Conservation (phyloP, 2,113 vertebrate genomes). For the Anarhynchus alexandrinus region DNA sequence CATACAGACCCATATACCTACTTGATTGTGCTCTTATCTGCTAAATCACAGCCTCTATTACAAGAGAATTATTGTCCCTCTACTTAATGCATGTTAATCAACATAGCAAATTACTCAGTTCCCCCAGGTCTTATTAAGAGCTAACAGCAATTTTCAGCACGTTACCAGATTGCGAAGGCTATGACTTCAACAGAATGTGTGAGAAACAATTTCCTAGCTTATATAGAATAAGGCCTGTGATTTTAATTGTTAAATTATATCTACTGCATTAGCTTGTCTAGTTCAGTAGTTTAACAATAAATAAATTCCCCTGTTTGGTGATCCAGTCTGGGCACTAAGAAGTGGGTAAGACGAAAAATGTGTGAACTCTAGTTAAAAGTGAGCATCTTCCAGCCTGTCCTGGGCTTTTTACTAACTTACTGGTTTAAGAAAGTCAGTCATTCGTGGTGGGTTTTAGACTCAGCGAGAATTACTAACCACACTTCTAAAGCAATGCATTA, state of each 20-base stretch:
- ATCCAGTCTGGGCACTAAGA: neutral
- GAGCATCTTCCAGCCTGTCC: neutral
- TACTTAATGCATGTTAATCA: conserved; percentile 28
- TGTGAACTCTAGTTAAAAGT: neutral
- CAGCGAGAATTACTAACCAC: neutral
- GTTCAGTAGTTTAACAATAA: neutral
- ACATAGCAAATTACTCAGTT: conserved; percentile 24
- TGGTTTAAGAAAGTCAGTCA: neutral
- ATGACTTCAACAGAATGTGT: neutral
- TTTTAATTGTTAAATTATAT: neutral
- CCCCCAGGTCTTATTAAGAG: conserved; percentile 34
- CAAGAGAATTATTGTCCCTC: neutral
- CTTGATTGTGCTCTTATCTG: neutral
- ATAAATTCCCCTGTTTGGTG: neutral
- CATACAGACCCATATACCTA: neutral
- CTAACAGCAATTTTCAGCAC: conserved; percentile 46
- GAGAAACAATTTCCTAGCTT: neutral
- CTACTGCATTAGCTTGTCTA: neutral
- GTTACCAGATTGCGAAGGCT: neutral
- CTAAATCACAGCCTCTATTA: neutral
- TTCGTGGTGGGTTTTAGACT: neutral
- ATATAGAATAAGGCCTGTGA: neutral
- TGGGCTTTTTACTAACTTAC: neutral
- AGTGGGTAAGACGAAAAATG: neutral
- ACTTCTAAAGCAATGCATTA: neutral